These are phyloP conservation scores for Myotis davidii DNA, from an alignment of 2,113 vertebrate genomes.

Conservation along the genomic window DNA sequence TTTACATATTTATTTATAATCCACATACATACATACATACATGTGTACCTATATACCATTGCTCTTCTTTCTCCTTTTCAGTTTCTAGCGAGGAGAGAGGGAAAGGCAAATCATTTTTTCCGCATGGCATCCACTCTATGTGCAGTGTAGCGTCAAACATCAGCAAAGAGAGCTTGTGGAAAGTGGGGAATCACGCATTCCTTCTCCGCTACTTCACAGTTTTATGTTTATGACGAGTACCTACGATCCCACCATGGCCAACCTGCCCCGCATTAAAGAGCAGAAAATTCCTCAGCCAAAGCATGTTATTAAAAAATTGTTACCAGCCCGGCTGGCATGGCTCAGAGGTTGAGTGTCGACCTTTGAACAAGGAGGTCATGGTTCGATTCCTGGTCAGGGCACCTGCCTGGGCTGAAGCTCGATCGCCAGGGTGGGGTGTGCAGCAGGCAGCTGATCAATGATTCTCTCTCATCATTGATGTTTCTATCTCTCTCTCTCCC, in stretches of 20 bases:
- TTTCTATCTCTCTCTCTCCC: no score
- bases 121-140: not conserved
- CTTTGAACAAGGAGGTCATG: no score
- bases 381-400: no score
- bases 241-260: fast-evolving
- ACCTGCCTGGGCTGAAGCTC: no score
- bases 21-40: not conserved
- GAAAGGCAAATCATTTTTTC: not conserved
- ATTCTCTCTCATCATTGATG: no score
- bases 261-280: not conserved
- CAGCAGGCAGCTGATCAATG: no score
- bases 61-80: not conserved
- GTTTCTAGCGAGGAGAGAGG: not conserved
- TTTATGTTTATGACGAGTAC: not conserved
- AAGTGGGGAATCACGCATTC: not conserved
- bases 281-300: not conserved
- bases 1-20: not conserved
- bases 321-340: not conserved
- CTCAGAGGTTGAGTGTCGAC: no score
- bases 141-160: not conserved
- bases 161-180: not conserved
- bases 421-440: no score
- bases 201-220: not conserved
- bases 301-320: not conserved
- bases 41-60: not conserved